Evolutionary conservation across 2,888 invertebrate genomes (phyloP), one percentile per base, ranked within the genome.

Genomic region (Drosophila setosimentum): DNA sequence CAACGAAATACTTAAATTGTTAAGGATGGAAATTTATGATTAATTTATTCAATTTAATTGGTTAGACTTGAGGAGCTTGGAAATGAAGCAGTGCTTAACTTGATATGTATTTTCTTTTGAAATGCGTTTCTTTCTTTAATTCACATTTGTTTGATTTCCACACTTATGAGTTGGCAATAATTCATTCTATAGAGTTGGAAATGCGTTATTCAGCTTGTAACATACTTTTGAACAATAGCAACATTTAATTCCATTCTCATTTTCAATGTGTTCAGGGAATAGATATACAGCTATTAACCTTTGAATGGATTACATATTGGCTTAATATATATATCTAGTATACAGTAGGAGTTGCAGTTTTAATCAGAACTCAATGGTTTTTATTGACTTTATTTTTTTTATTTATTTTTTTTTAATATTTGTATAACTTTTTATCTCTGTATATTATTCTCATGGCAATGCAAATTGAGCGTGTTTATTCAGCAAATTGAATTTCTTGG

Each of bases 381-480:
- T 78, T 54, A 69, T 54, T 69, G 49, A 42, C 33, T 51, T 33
- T 30, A 13, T 29, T 64, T 66, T n/a, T 57, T 24, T 24, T 57
- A 21, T 50, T 13, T 55, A 16, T 68, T 40, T 53, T 2, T 30
- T 32, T 58, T 48, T 1, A 10, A 45, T 45, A 13, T 48, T 0
- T 5, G 3, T n/a, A 24, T 2, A 49, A 30, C 4, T 29, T 51
- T 33, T 45, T 18, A 16, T 49, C 16, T n/a, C 37, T 65, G 45
- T 24, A 8, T 11, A 58, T 64, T 66, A 67, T 69, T 54, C 35
- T 64, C 57, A 45, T 29, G 60, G 40, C 49, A 33, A 33, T 42
- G 54, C 51, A 68, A 75, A 68, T 78, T 69, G 69, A 61, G 60
- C 58, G 67, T 69, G 60, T 69, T 69, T 80, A 68, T 67, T 61